Evolutionary conservation across 2,797 vertebrate genomes (phyloP).

Genomic region (Sparus aurata): DNA sequence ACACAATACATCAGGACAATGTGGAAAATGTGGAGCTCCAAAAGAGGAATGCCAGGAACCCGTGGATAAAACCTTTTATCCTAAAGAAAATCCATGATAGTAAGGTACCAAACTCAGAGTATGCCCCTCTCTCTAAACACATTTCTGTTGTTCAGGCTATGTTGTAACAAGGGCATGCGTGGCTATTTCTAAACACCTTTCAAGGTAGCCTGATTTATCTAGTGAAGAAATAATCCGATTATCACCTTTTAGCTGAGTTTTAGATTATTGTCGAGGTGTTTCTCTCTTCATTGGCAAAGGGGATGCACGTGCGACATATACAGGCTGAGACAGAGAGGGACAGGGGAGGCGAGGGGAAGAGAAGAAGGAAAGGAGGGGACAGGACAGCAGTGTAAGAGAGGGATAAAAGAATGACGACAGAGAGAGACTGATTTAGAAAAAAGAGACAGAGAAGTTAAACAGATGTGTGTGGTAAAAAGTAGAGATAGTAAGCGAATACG

Average conservation of each 20-base stretch:
- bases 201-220: slow-evolving; percentile 81
- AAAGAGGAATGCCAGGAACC: slow-evolving; percentile 1
- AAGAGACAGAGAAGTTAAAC: slow-evolving; percentile 13
- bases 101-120: slow-evolving; percentile 3
- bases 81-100: slow-evolving; percentile 29
- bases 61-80: slow-evolving; percentile 19
- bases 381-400: slow-evolving; percentile 8
- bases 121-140: neutral
- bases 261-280: slow-evolving; percentile 83
- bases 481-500: neutral
- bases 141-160: slow-evolving; percentile 64
- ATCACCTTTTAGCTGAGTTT: slow-evolving; percentile 85
- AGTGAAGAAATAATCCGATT: slow-evolving; percentile 82
- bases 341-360: slow-evolving; percentile 4
- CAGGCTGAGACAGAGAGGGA: slow-evolving; percentile 38
- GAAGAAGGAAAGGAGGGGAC: neutral
- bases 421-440: neutral
- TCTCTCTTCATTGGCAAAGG: slow-evolving; percentile 63
- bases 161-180: slow-evolving; percentile 67
- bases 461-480: slow-evolving; percentile 5
- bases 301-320: slow-evolving; percentile 38
- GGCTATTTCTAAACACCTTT: slow-evolving; percentile 76
- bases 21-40: slow-evolving; percentile 3
- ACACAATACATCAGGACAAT: neutral
- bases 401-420: slow-evolving; percentile 5